Base-by-base conservation (phyloP, 64 coral and sea anemone genomes). In the Pocillopora damicornis region DNA sequence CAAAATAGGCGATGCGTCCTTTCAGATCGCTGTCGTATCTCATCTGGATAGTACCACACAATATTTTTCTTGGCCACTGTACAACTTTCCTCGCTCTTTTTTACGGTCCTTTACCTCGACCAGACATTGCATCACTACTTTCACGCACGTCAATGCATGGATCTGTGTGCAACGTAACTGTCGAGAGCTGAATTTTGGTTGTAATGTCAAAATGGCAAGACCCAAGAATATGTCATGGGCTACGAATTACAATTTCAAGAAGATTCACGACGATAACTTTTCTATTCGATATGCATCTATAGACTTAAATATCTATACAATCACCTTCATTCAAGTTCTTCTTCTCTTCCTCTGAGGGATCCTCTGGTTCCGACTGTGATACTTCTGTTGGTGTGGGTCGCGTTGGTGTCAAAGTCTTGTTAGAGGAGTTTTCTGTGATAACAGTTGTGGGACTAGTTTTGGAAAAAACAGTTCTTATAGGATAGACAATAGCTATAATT, bases 51-150 rank as follows among this genome's bases (percentile, higher is more conserved):
- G 51, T 65, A 26, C 89, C 89, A 77, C 89, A 84, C 0, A 1
- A 10, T 64, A 91, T 84, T 77, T 91, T 91, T 73, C 89, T 85
- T 85, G 89, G 79, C 89, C 89, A 91, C 22, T 85, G 12, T 17
- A 91, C 14, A 35, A 63, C 58, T 17, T 91, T 91, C 15, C 89
- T 74, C 30, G 30, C 87, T 88, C 87, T 30, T 77, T 58, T 88
- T 37, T 79, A 67, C 18, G 79, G 18, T 11, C 71, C 75, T 13
- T 60, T 26, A 65, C 62, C 74, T n/a, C 34, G 75, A 45, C 78
- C 16, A 45, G 58, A 88, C 60, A 8, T 61, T 15, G 14, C 14
- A 8, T 8, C 60, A 11, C 14, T 61, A 0, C 60, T 61, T 61
- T 61, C 60, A 61, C 60, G 30, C 30, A 30, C 30, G 30, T 30